Base-by-base conservation (phyloP, 2,888 invertebrate species). In the Cybosia mesomella region DNA sequence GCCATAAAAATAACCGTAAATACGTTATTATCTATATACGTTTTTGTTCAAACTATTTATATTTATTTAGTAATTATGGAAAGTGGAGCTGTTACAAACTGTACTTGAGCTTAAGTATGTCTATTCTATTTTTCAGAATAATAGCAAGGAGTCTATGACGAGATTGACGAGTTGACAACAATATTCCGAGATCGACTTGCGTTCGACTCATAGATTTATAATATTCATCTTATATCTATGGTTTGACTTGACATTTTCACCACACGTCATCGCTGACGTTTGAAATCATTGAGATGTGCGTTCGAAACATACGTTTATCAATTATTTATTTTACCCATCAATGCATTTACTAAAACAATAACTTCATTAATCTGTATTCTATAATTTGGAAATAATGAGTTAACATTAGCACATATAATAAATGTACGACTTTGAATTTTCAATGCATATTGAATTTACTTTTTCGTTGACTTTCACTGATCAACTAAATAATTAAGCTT, bases 251-350 rank as follows among this genome's bases (percentile, higher is more conserved):
- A 76, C 80, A 77, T 80, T 73, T 82, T 76, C 22, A 64, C 73
- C 82, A 77, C 80, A 93, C 93, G 92, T 93, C 93, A 92, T 81
- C 87, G 88, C 76, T 89, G 91, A 92, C 91, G 88, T 91, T 49
- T 49, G 49, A 18, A 8, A n/a, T 49, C 49, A 8, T 89, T 81
- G 72, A 58, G 32, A 57, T 58, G 69, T 80, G 71, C 87, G 89
- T 88, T 92, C 89, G 58, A 71, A 86, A 84, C 24, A 4, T 32
- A 57, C 5, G 55, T 15, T 5, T 21, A 3, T 0, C 18, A 32
- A 11, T 28, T 9, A 28, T 18, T 39, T 11, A 55, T 13, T 8
- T 21, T n/a, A 11, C 10, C 36, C 57, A 13, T 4, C 18, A 18
- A 7, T 24, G 10, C 13, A 57, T 39, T 28, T 2, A 43, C 0